Base-by-base conservation (phyloP, 2,113 vertebrate genomes). In the Oncorhynchus gorbuscha region DNA sequence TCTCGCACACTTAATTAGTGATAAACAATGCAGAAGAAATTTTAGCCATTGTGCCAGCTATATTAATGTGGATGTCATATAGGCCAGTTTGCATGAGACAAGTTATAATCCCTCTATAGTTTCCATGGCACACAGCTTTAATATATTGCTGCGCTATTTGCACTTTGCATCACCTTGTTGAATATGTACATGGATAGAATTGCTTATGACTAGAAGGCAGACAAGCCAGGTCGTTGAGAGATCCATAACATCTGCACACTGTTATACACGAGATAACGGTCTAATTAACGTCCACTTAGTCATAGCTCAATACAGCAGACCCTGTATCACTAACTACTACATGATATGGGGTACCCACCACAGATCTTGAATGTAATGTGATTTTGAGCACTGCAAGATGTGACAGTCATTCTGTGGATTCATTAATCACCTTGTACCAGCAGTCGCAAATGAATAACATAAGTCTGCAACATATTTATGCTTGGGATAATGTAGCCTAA, bases 301-400 rank as follows among this genome's bases (percentile, higher is more conserved):
- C 76, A 14, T 72, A 82, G 82, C 84, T 79, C 81, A 75, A 73
- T 59, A 32, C 64, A 73, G 80, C 66, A 64, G 18, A 62, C 59
- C 59, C 35, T 74, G 59, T 64, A 48, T 61, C 71, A 7, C 71
- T 30, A 35, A 16, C 32, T 45, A 45, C 39, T 58, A 49, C 39
- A 20, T 67, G 45, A 72, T 72, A 59, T 78, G 75, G 76, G 76
- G 67, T 70, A 72, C 78, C 83, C 86, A 83, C 84, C 72, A 51
- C 78, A 80, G 79, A 71, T 86, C 58, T 73, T 85, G 90, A 90
- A 88, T 88, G 87, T 88, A 84, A 72, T 13, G 59, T 68, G 20
- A 68, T 77, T 67, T 6, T 61, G 69, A 39, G 68, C 48, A 7
- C 71, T 74, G 65, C 26, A 55, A 24, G 11, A 61, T 68, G 55